Evolutionary conservation across 2,797 vertebrate genomes (phyloP).

Genomic region (Brachyalestes nurse): DNA sequence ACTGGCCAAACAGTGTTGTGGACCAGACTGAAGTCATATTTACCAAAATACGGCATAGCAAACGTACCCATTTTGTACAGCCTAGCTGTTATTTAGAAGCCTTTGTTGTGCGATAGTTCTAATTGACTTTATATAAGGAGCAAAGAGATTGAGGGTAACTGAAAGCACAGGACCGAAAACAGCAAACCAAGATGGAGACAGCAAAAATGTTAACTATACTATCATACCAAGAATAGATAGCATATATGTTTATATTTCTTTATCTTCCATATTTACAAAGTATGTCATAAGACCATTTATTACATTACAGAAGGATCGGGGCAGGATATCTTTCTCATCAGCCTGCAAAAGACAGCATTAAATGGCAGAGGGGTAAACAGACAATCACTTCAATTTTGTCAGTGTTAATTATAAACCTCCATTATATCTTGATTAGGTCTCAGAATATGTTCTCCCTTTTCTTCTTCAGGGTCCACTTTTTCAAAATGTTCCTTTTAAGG

Average conservation of each 20-base stretch:
- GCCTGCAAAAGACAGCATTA: slow-evolving; percentile 19
- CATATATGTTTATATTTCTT: slow-evolving; percentile 67
- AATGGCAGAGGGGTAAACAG: slow-evolving; percentile 50
- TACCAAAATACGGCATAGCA: not conserved
- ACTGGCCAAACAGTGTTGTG: not conserved
- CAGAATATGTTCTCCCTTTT: slow-evolving; percentile 15
- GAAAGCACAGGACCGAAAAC: slow-evolving; percentile 41
- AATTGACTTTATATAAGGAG: not conserved
- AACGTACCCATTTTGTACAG: not conserved
- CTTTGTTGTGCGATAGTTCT: not conserved
- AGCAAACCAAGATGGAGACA: slow-evolving; percentile 21
- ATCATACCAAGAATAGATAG: slow-evolving; percentile 64
- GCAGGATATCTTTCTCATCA: slow-evolving; percentile 12
- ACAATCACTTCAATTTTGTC: slow-evolving; percentile 39
- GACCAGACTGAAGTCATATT: not conserved
- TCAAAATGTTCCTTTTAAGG: slow-evolving; percentile 54
- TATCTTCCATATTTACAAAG: slow-evolving; percentile 59
- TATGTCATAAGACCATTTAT: slow-evolving; percentile 17
- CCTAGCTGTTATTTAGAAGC: not conserved
- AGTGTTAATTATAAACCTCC: slow-evolving; percentile 33
- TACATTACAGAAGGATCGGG: slow-evolving; percentile 24
- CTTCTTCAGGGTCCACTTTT: slow-evolving; percentile 40
- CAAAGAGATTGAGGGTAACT: slow-evolving; percentile 24
- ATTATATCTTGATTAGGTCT: slow-evolving; percentile 40
- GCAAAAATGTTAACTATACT: slow-evolving; percentile 38